Evolutionary conservation across 2,888 invertebrate species (phyloP), one percentile per base, ranked within the genome.

Genomic region (Meghimatium bilineatum): DNA sequence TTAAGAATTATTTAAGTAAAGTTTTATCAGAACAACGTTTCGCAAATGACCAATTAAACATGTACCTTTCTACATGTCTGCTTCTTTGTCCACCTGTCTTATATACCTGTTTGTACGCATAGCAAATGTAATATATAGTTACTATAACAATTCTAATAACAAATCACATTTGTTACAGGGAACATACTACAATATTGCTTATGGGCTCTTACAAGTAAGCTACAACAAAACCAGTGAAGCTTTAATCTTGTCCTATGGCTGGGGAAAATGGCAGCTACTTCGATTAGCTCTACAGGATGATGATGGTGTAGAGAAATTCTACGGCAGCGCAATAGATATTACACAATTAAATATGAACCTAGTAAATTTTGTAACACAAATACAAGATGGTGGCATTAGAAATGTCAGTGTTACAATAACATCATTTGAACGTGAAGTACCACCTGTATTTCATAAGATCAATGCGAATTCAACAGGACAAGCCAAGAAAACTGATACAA

Each of bases 231-330:
- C 63, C 0, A 3, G 63, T 1, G 10, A 5, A 10, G 23, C 63
- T n/a, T 29, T 82, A 26, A 32, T 26, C 29, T 38, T 82, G 81
- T 29, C 26, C 32, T 82, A 75, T 38, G 81, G 81, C n/a, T 82
- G 81, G 81, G 81, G 75, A 6, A 29, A 23, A 44, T 82, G 74
- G 60, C 72, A 81, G 71, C 81, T 76, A 26, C 77, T 75, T 49
- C 56, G 38, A 34, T 63, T 69, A 29, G 38, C 60, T 32, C 36
- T 49, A 49, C 12, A 52, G n/a, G 32, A 14, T 44, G 23, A 29
- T 1, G 32, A 69, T 20, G 23, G 56, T 23, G 20, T 23, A 17
- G 56, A 56, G 23, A 56, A 3, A 17, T 56, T 56, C 23, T 56
- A 56, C 17, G 17, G 56, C 6, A 17, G 20, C 2, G 56, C 56